Evolutionary conservation across 64 coral and sea anemone species (phyloP).

Genomic region (Actinia tenebrosa): DNA sequence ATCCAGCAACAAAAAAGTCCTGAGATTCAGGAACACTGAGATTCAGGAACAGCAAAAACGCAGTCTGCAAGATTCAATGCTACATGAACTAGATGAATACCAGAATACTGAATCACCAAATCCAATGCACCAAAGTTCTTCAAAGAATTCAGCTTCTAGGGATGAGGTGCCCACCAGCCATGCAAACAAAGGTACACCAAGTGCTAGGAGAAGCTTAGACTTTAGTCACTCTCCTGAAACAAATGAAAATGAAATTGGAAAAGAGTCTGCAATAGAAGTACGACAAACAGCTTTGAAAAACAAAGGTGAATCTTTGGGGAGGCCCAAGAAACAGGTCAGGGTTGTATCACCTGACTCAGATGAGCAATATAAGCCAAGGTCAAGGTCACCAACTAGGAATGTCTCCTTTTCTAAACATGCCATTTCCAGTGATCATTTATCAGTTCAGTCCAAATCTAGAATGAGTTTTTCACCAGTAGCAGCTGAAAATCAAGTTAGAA

Average conservation of each 20-base stretch:
- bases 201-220: constrained; percentile 45
- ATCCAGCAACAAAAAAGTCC: constrained; percentile 66
- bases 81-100: constrained; percentile 63
- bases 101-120: background rate
- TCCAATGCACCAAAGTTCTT: background rate
- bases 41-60: constrained; percentile 63
- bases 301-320: background rate
- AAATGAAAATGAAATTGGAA: background rate
- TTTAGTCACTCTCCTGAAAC: constrained; percentile 4
- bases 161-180: background rate
- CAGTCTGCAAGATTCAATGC: constrained; percentile 64
- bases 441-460: background rate
- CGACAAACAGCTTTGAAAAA: background rate
- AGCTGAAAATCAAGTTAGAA: constrained; percentile 62
- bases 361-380: background rate
- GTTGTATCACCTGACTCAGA: constrained; percentile 51
- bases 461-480: constrained; percentile 20
- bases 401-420: background rate
- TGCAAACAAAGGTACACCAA: constrained; percentile 1
- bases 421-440: background rate
- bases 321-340: constrained; percentile 70
- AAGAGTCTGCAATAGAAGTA: background rate
- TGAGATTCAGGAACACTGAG: constrained; percentile 49
- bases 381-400: background rate
- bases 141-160: background rate